Evolutionary conservation across 1,140 invertebrate genomes (phyloP).

Genomic region (Mamestra configurata): DNA sequence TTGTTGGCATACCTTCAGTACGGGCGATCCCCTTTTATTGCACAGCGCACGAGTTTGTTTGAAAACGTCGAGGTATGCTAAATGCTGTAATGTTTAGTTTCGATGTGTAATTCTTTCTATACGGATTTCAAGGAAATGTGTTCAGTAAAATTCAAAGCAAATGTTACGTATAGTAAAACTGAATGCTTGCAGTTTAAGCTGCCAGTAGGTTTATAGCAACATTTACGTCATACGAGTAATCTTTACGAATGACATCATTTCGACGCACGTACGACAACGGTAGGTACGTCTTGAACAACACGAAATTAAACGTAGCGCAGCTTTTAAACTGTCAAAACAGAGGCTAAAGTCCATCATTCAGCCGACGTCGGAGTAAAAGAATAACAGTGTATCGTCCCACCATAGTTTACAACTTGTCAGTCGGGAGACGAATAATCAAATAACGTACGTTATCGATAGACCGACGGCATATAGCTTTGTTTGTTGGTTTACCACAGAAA

Average conservation of each 20-base stretch:
- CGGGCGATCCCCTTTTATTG: constrained; percentile 53
- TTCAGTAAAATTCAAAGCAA: background rate
- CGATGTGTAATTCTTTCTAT: constrained; percentile 10
- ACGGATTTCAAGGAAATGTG: too few species aligned
- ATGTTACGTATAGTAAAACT: background rate
- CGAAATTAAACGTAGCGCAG: constrained; percentile 8
- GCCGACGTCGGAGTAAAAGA: background rate
- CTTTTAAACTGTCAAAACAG: constrained; percentile 40
- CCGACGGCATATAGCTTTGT: background rate
- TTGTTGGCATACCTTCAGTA: constrained; percentile 49
- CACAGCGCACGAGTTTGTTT: constrained; percentile 26
- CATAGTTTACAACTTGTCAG: constrained; percentile 29
- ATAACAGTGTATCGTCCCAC: constrained; percentile 27
- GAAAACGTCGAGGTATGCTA: constrained; percentile 6
- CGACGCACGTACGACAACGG: background rate
- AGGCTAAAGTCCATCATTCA: constrained; percentile 5
- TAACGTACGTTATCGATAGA: background rate
- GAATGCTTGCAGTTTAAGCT: background rate
- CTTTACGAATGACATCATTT: constrained; percentile 10
- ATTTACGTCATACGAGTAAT: background rate
- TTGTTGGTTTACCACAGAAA: too few species aligned
- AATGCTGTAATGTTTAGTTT: constrained; percentile 27
- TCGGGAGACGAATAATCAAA: constrained; percentile 13
- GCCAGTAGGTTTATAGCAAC: background rate
- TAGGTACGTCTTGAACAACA: background rate